Percentiles rank a stretch among this genome's conserved stretches.
Evolutionary conservation across 2,797 vertebrate genomes (phyloP).

Genomic region (Propithecus deckenii): DNA sequence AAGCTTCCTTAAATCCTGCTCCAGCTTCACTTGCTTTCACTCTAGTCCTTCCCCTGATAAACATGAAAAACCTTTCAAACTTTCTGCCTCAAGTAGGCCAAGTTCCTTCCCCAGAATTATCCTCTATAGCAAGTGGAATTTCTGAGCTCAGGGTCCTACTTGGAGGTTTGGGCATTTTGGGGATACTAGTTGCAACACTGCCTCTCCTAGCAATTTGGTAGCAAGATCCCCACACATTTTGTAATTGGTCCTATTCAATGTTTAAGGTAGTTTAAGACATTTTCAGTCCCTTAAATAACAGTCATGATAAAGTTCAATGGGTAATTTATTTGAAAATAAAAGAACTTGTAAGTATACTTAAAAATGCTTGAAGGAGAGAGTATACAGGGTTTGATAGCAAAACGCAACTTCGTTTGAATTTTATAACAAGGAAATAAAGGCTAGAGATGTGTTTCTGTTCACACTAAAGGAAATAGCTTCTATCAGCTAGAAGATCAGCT

Average conservation of each 20-base stretch:
- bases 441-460: constrained; percentile 47
- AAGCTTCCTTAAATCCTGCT: background rate
- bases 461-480: constrained; percentile 66
- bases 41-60: background rate
- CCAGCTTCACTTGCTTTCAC: background rate
- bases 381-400: background rate
- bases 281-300: background rate
- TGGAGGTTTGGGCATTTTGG: background rate
- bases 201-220: background rate
- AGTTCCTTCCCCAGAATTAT: background rate
- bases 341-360: constrained; percentile 8
- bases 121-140: background rate
- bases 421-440: constrained; percentile 63
- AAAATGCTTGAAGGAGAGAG: background rate
- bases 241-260: background rate
- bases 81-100: background rate
- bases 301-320: background rate
- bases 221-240: background rate
- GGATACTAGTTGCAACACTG: background rate
- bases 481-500: constrained; percentile 71
- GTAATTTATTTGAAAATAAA: constrained; percentile 56
- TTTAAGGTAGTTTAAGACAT: background rate
- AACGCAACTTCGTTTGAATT: constrained; percentile 64
- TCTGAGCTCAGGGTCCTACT: background rate
- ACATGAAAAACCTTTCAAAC: background rate